A percentile compares a stretch with the other conserved stretches of the same genome.
phyloP scores from a whole-genome alignment of 2,888 invertebrate species.

The Noctua janthina region DNA sequence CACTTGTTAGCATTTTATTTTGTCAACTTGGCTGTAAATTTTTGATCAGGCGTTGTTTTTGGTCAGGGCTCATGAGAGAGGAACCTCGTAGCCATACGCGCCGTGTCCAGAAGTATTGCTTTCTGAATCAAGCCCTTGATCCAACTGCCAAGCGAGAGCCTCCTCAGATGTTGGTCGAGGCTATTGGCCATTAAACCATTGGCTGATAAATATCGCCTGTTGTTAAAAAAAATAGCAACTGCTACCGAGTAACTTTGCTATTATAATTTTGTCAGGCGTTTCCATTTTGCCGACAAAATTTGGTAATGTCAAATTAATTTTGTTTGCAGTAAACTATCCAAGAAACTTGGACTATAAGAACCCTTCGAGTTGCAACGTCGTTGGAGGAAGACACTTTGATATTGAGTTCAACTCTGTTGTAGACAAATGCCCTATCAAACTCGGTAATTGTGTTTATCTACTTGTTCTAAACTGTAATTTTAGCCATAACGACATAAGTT shows the following conservation, averaged over 20 bases:
- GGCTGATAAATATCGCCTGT: not conserved
- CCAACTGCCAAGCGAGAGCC: too few species aligned
- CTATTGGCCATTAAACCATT: too few species aligned
- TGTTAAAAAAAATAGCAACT: not conserved
- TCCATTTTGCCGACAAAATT: not conserved
- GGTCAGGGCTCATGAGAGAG: too few species aligned
- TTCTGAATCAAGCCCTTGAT: too few species aligned
- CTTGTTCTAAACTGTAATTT: not conserved
- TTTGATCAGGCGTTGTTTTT: not conserved
- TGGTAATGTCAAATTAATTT: slow-evolving; percentile 12
- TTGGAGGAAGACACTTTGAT: slow-evolving; percentile 80
- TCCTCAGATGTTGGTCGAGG: too few species aligned
- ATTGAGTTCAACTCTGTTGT: slow-evolving; percentile 77
- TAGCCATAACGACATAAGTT: too few species aligned
- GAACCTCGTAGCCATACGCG: too few species aligned
- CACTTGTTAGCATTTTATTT: too few species aligned
- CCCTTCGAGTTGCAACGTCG: slow-evolving; percentile 86
- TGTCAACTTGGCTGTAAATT: not conserved
- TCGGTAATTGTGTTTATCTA: slow-evolving; percentile 70
- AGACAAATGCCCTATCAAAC: slow-evolving; percentile 76
- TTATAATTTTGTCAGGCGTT: slow-evolving; percentile 26
- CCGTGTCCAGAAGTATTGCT: too few species aligned
- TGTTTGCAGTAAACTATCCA: slow-evolving; percentile 88
- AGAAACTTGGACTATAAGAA: slow-evolving; percentile 87
- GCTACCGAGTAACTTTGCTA: not conserved